Evolutionary conservation across 2,888 invertebrate genomes (phyloP), one percentile per base, ranked within the genome.

Genomic region (Drosophila formosana): DNA sequence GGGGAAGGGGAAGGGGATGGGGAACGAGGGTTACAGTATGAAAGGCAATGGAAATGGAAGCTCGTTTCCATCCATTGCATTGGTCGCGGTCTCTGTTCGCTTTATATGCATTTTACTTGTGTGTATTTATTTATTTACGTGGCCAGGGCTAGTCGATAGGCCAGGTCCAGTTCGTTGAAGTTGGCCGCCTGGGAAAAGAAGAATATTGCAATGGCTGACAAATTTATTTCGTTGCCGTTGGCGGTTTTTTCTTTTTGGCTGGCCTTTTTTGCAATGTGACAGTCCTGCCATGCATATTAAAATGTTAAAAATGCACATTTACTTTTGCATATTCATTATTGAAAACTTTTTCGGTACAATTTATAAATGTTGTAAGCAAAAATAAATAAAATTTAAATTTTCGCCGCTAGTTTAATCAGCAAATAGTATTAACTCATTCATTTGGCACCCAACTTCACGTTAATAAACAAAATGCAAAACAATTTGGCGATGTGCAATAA

Each of bases 131-230:
- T 82, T 82, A 82, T 82, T 82, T 78, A 82, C 88, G 88, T 78
- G 87, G 63, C 73, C 80, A 63, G 61, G 50, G 64, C 80, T 69
- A 61, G 74, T 51, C 50, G 50, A 51, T 34, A 23, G 34, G 50
- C 30, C 47, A 66, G 67, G 58, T 60, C 45, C 71, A 69, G 51
- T 41, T 50, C 32, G 82, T 47, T 82, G 69, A 68, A 72, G 53
- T 71, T 70, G 71, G 56, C 61, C 63, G 72, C 71, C 49, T 67
- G 79, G 67, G 73, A 74, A 66, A 78, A 66, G 60, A 87, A 87
- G 78, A 82, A 82, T 82, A 87, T 82, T 82, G 88, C 88, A 88
- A 88, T 83, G 88, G 86, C 80, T 88, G 86, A 84, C 82, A 82
- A 88, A 84, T 84, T 82, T 88, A 83, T 84, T 85, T 84, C 80